Evolutionary conservation across 2,797 vertebrate genomes (phyloP).

Genomic region (Sebastes oblongus): DNA sequence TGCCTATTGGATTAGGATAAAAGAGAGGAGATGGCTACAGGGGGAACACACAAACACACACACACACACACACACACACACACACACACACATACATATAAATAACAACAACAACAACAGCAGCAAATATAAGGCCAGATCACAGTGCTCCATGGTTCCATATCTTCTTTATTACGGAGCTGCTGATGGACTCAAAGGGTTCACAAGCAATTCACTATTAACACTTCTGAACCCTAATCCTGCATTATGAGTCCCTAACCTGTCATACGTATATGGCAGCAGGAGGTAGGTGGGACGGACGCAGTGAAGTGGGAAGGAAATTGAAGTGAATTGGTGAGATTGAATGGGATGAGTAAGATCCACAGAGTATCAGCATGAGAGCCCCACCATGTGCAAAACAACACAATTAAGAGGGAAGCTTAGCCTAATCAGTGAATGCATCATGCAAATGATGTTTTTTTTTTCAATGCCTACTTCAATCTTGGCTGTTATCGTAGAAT

Average conservation of each 20-base stretch:
- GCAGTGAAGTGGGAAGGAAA: slow-evolving; percentile 57
- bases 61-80: not conserved
- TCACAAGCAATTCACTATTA: slow-evolving; percentile 49
- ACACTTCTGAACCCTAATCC: slow-evolving; percentile 33
- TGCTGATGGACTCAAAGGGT: slow-evolving; percentile 15
- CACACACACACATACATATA: not conserved
- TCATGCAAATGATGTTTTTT: slow-evolving; percentile 80
- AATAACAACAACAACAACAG: not conserved
- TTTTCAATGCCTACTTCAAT: slow-evolving; percentile 64
- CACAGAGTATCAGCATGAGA: slow-evolving; percentile 74
- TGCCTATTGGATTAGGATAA: slow-evolving; percentile 69
- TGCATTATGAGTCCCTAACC: slow-evolving; percentile 17
- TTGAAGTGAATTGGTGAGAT: slow-evolving; percentile 73
- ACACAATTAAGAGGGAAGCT: slow-evolving; percentile 78
- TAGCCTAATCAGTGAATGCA: slow-evolving; percentile 75
- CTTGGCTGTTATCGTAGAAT: slow-evolving; percentile 66
- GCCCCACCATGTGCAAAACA: slow-evolving; percentile 78
- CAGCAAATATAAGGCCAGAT: slow-evolving; percentile 11
- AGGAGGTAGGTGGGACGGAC: slow-evolving; percentile 34
- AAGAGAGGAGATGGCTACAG: slow-evolving; percentile 48
- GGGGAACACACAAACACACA: slow-evolving; percentile 8
- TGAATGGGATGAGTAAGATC: slow-evolving; percentile 59
- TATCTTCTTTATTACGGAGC: slow-evolving; percentile 17
- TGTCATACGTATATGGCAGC: slow-evolving; percentile 29
- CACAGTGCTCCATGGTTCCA: slow-evolving; percentile 16